Evolutionary conservation across 2,113 vertebrate genomes (phyloP).

Genomic region (Myocastor coypus): DNA sequence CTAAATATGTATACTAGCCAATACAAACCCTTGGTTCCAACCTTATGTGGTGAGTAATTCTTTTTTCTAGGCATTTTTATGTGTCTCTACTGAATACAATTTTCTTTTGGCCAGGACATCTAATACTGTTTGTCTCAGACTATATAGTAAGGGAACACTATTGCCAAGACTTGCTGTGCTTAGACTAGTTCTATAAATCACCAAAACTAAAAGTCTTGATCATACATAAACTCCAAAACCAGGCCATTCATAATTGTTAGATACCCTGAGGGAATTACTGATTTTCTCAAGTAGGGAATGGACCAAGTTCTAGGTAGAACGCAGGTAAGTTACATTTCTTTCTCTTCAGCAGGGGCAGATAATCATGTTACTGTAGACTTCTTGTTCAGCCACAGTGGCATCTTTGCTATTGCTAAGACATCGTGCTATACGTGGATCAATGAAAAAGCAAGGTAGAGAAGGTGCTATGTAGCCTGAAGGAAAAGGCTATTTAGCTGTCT

Average conservation of each 20-base stretch:
- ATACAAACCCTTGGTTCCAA: neutral
- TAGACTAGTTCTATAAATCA: neutral
- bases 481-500: neutral
- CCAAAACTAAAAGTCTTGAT: slow-evolving; percentile 4
- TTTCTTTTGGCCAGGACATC: neutral
- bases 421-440: neutral
- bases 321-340: neutral
- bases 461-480: neutral
- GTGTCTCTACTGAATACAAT: neutral
- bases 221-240: neutral
- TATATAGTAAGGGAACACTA: neutral
- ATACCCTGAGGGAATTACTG: neutral
- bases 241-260: slow-evolving; percentile 21
- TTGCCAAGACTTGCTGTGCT: neutral
- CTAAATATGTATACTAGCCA: neutral
- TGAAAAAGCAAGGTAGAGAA: neutral
- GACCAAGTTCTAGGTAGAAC: neutral
- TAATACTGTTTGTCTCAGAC: neutral
- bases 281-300: neutral
- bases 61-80: neutral
- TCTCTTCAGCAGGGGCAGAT: neutral
- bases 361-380: neutral
- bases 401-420: neutral
- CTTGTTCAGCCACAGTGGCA: neutral
- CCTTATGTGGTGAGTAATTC: neutral